Evolutionary conservation across 2,113 vertebrate genomes (phyloP), one percentile per base, ranked within the genome.

Genomic region (Microtus montanus): DNA sequence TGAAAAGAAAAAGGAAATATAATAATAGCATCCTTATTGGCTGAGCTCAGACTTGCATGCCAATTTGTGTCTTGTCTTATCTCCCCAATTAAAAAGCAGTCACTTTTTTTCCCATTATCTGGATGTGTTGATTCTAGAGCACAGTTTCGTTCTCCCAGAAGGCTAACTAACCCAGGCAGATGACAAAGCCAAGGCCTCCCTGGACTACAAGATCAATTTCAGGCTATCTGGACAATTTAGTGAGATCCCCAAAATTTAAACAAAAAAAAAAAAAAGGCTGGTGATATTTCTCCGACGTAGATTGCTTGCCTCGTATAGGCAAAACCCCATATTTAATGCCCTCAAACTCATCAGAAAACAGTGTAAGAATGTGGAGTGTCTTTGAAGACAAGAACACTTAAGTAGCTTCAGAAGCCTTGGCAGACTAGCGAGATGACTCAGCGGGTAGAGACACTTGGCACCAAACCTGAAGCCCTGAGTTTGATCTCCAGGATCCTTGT

Each of bases 41-140:
- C 77, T 86, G 9, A 91, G 68, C 33, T 94, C 80, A 87, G 20
- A 92, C 77, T 24, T 80, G 4, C 19, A 30, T 28, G 22, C 75
- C 41, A 74, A 24, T 30, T 63, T 93, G 20, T 68, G 38, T 44
- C 61, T 47, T 68, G 19, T 71, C 89, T 91, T 35, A 88, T 38
- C 85, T 78, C 26, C 38, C 47, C 85, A 90, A 44, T 70, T 93
- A 86, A 80, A 95, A 78, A 80, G 15, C 33, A 96, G 85, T 58
- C 38, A 5, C 22, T 38, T 71, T 93, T 49, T 77, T 73, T 13
- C 52, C 38, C 28, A 90, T 52, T 49, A 22, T 10, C 44, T 86
- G 11, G 19, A 24, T 54, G 7, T 38, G 33, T 11, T 52, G 66
- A 38, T 52, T 20, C 19, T 15, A 7, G 1, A 14, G 13, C 22